Evolutionary conservation across 2,888 invertebrate genomes (phyloP).

Genomic region (Smittia aterrima): DNA sequence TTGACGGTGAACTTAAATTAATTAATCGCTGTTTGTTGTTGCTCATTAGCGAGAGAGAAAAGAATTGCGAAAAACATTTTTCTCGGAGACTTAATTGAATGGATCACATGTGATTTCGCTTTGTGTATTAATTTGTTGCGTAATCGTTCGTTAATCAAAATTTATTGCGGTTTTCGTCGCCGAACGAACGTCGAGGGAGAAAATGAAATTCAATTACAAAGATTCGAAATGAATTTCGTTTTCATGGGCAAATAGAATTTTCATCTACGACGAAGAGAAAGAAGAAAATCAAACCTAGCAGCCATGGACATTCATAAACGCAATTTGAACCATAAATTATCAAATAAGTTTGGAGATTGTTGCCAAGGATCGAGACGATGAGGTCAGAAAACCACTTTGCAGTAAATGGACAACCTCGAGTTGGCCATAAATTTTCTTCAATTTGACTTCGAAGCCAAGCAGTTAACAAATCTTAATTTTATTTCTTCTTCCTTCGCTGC

Average conservation of each 20-base stretch:
- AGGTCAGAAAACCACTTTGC: slow-evolving; percentile 20
- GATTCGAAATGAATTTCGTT: background rate
- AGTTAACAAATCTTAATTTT: slow-evolving; percentile 37
- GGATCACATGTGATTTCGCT: slow-evolving; percentile 12
- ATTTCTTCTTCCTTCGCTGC: slow-evolving; percentile 8
- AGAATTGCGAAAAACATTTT: background rate
- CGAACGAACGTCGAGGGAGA: background rate
- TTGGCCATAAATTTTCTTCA: slow-evolving; percentile 36
- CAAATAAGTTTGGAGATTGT: slow-evolving; percentile 6
- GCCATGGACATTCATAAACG: slow-evolving; percentile 40
- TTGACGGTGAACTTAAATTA: slow-evolving; percentile 32
- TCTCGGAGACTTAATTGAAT: slow-evolving; percentile 31
- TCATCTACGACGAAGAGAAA: background rate
- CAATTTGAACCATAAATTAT: slow-evolving; percentile 42
- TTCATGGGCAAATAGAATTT: background rate
- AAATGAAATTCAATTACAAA: background rate
- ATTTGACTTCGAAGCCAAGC: slow-evolving; percentile 18
- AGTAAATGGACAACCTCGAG: slow-evolving; percentile 28
- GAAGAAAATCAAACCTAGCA: slow-evolving; percentile 22
- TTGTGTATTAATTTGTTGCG: slow-evolving; percentile 37
- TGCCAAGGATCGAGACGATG: background rate
- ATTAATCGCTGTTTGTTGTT: slow-evolving; percentile 41
- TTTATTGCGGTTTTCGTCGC: slow-evolving; percentile 37
- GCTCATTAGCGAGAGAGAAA: slow-evolving; percentile 27
- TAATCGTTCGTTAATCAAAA: slow-evolving; percentile 40